These are phyloP conservation scores for Xylocopa sonorina DNA, from an alignment of 1,140 invertebrate genomes.

Conservation along the genomic window DNA sequence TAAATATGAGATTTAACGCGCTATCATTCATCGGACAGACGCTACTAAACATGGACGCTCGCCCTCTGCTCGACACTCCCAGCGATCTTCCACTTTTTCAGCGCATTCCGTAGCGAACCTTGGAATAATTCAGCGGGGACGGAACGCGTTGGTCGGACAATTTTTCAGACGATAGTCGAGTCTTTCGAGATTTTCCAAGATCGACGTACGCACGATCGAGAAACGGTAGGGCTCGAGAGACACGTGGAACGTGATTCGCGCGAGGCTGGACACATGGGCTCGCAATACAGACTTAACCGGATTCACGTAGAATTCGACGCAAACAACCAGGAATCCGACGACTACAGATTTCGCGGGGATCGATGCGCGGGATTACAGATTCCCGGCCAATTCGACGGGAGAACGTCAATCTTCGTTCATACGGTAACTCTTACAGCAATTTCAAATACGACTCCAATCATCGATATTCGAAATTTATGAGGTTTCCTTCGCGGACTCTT, in stretches of 20 bases:
- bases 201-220: neutral
- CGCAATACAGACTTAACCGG: neutral
- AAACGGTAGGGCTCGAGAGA: neutral
- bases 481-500: no score
- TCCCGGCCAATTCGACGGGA: neutral
- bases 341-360: neutral
- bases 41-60: neutral
- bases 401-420: no score
- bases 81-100: no score
- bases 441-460: no score
- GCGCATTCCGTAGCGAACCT: no score
- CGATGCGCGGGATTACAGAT: neutral
- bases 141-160: no score
- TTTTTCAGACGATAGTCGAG: no score
- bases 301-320: neutral
- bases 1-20: conserved; percentile 42
- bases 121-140: no score
- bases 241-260: conserved; percentile 6
- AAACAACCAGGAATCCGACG: neutral
- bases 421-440: no score
- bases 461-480: neutral
- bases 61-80: neutral
- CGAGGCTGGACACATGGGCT: no score
- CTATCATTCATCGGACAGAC: conserved; percentile 16
- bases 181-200: neutral